These are phyloP conservation scores for Erebia aethiops DNA, from an alignment of 2,888 invertebrate species.

Conservation along the genomic window DNA sequence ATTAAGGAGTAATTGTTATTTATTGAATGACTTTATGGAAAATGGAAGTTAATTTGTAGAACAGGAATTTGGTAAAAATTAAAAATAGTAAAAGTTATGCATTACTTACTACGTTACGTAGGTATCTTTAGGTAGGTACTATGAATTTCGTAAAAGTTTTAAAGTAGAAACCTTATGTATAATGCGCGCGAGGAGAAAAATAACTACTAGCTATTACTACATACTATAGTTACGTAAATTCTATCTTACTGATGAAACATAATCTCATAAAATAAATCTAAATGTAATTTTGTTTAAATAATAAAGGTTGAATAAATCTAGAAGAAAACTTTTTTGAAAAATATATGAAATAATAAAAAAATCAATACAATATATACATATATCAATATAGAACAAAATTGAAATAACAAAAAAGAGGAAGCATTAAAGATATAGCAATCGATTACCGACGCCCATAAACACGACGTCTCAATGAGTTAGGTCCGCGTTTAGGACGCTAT, in stretches of 20 bases:
- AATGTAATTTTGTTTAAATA: too few species aligned
- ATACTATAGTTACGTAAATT: too few species aligned
- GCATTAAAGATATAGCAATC: conserved; percentile 46
- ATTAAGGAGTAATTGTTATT: conserved; percentile 65
- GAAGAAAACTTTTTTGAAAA: neutral
- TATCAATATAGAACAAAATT: neutral
- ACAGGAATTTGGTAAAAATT: neutral
- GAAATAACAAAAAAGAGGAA: conserved; percentile 8
- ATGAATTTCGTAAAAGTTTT: too few species aligned
- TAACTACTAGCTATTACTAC: too few species aligned
- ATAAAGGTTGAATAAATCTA: too few species aligned
- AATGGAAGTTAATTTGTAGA: conserved; percentile 8
- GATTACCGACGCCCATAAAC: conserved; percentile 51
- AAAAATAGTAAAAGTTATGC: too few species aligned
- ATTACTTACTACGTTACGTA: too few species aligned
- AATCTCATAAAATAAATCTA: too few species aligned
- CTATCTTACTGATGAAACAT: too few species aligned
- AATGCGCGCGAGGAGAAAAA: too few species aligned
- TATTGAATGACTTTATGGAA: conserved; percentile 47
- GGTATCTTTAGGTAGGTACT: too few species aligned
- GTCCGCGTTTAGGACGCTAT: conserved; percentile 54
- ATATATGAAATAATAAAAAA: neutral
- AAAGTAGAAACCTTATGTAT: too few species aligned
- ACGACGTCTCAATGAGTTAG: conserved; percentile 50
- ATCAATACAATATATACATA: neutral